A percentile compares a stretch with the other conserved stretches of the same genome.
Evolutionary conservation across 2,113 vertebrate species (phyloP).

Genomic region (Balaenoptera acutorostrata): DNA sequence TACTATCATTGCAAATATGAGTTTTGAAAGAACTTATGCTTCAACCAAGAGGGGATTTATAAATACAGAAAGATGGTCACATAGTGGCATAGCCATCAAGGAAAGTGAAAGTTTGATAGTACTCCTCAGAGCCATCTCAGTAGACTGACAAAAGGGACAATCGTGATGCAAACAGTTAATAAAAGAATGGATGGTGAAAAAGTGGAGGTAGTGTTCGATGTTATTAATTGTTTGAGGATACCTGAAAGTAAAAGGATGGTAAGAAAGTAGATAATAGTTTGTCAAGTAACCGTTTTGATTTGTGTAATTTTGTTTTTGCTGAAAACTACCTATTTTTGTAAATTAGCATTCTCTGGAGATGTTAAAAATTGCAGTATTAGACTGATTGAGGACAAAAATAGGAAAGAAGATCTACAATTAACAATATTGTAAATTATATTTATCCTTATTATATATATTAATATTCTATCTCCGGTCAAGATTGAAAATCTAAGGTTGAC

Average conservation of each 20-base stretch:
- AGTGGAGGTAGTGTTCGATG: too few relatives aligned
- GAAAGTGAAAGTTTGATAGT: neutral
- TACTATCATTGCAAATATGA: neutral
- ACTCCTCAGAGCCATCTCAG: neutral
- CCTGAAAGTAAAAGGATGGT: neutral
- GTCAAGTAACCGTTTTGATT: neutral
- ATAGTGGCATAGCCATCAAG: neutral
- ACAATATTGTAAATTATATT: neutral
- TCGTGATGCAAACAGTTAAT: neutral
- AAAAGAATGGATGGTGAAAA: neutral
- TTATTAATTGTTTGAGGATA: neutral
- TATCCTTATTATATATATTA: neutral
- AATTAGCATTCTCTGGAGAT: neutral
- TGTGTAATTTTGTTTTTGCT: neutral
- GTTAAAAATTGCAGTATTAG: neutral
- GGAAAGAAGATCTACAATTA: neutral
- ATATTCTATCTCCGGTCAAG: constrained; percentile 9
- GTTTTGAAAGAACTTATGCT: constrained; percentile 3
- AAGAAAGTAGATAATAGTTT: neutral
- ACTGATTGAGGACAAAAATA: neutral
- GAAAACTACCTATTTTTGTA: neutral
- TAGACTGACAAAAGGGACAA: neutral
- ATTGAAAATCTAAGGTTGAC: neutral
- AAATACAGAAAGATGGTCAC: neutral
- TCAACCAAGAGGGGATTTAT: neutral